Evolutionary conservation across 1,140 invertebrate genomes (phyloP), one percentile per base, ranked within the genome.

Genomic region (Triops longicaudatus): DNA sequence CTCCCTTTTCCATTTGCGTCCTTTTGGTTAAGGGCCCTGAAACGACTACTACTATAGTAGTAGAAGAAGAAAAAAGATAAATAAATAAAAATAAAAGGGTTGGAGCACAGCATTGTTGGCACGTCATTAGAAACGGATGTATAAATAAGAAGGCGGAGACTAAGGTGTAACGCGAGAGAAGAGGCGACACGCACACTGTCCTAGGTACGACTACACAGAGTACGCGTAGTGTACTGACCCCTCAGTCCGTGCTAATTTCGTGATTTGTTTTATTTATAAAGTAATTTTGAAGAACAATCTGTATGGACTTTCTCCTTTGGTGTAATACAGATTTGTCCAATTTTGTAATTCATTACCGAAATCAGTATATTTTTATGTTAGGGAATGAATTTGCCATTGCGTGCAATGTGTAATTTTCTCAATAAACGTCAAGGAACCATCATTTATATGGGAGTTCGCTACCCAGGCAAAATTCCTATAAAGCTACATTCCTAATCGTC

Each of bases 81-180:
- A 63, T 63, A 63, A n/a, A 17, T 63, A 0, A 63, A 63, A 14
- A 9, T 14, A 63, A 63, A 63, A 63, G 22, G n/a, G n/a, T n/a
- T 63, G 50, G 17, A 63, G 22, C 6, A 22, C 22, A 63, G 50
- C 50, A 22, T 63, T n/a, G 50, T 63, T 63, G 50, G 50, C 50
- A 63, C 50, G 50, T 63, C 50, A 63, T 63, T 22, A 63, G 17
- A 63, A 63, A 14, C 50, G 50, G 50, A 63, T 63, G 50, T 63
- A 63, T 63, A 63, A 63, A 63, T 63, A 63, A n/a, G 50, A 22
- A 63, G 50, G 50, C 50, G 50, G 50, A 17, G 50, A 63, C 50
- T n/a, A 63, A 63, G 50, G 50, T 63, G 50, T 63, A 63, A 14
- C 50, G 50, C 50, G 50, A 63, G 50, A 63, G 22, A 63, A 63